Base-by-base conservation (phyloP, 2,888 invertebrate genomes). In the Anoncus sp. region DNA sequence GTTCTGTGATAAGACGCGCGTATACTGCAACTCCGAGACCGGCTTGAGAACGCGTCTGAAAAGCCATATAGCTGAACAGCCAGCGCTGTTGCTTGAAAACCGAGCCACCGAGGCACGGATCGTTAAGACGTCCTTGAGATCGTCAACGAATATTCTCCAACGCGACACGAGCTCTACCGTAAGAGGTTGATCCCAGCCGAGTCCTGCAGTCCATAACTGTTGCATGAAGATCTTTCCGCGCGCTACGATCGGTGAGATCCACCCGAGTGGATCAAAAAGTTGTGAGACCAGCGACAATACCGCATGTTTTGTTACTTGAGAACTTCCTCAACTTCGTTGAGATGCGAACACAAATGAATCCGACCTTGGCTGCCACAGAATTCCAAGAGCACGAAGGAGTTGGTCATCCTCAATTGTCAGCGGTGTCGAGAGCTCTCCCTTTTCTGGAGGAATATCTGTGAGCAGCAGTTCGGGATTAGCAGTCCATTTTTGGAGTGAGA, bases 201-300 rank as follows among this genome's bases (percentile, higher is more conserved):
- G 43, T 10, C 57, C 59, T 1, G 43, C 16, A 38, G 20, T 7
- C 77, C 80, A 78, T n/a, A 81, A 45, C 1, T 62, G 51, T 38
- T 81, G 73, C 7, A 81, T 51, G 3, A 81, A 57, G 7, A 81
- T 69, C 57, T 81, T 81, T n/a, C 71, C 71, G 24, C 75, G 53
- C 10, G 77, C 59, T 9, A 60, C 35, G 12, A 79, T 66, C 0
- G 77, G 77, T 9, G 75, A 55, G 22, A 77, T 59, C 72, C 74
- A 79, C 10, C 79, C 75, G 18, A 81, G 70, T 10, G 67, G 79
- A 63, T 79, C 78, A 45, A 79, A 79, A 1, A 77, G 24, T 20
- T 73, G 59, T 3, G 72, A 63, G 18, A 79, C 43, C 9, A 45
- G 27, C 4, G 79, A 70, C 0, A 79, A 40, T 0, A 81, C 51